Evolutionary conservation across 2,113 vertebrate genomes (phyloP).

Genomic region (Ammodytes marinus): DNA sequence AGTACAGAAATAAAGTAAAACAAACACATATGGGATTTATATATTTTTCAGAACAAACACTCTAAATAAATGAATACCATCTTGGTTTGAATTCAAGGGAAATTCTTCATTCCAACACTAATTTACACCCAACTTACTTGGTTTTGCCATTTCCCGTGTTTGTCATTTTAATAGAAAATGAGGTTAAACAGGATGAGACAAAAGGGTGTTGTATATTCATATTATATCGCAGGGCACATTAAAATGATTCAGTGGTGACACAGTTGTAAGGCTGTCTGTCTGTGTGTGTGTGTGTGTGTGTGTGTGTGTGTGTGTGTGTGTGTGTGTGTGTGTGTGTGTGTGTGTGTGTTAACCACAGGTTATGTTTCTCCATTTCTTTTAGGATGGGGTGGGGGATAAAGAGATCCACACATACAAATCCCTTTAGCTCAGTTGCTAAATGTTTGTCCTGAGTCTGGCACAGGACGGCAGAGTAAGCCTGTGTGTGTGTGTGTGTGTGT

Average conservation of each 20-base stretch:
- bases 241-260: neutral
- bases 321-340: neutral
- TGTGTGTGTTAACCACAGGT: neutral
- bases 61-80: neutral
- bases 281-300: neutral
- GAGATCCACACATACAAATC: slow-evolving; percentile 7
- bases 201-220: neutral
- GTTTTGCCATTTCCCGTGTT: neutral
- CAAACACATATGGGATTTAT: neutral
- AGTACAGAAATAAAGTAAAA: neutral
- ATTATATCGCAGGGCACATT: neutral
- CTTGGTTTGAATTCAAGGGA: neutral
- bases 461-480: neutral
- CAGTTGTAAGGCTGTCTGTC: neutral
- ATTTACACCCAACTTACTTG: neutral
- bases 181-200: neutral
- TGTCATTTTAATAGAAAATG: neutral
- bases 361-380: neutral
- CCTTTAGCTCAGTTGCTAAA: slow-evolving; percentile 20
- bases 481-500: neutral
- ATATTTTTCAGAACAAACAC: neutral
- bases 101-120: neutral
- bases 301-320: slow-evolving; percentile 5
- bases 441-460: slow-evolving; percentile 17
- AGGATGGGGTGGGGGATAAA: neutral